These are phyloP conservation scores for Epicauta chinensis DNA, from an alignment of 1,140 invertebrate species.

Conservation along the genomic window DNA sequence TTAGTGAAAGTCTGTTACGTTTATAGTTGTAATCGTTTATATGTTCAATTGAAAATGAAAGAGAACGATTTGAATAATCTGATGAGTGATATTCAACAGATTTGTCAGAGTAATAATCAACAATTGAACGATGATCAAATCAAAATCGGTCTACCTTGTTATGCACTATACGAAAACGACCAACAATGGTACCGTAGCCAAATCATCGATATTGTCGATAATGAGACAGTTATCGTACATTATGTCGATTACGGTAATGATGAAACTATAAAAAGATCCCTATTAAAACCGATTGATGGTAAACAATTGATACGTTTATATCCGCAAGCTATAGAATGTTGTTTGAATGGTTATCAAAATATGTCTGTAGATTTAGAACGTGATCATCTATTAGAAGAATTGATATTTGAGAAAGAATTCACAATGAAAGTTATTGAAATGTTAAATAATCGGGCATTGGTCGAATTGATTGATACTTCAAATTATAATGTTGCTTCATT, in stretches of 20 bases:
- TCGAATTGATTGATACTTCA: slow-evolving; percentile 47
- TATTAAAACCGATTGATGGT: slow-evolving; percentile 56
- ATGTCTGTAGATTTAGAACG: slow-evolving; percentile 38
- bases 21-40: slow-evolving; percentile 63
- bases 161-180: slow-evolving; percentile 65
- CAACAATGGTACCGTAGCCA: slow-evolving; percentile 65
- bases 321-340: slow-evolving; percentile 71
- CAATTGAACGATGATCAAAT: slow-evolving; percentile 27
- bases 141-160: slow-evolving; percentile 57
- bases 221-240: slow-evolving; percentile 48
- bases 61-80: slow-evolving; percentile 49
- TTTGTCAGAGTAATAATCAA: neutral
- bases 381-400: slow-evolving; percentile 43
- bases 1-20: slow-evolving; percentile 62
- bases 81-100: slow-evolving; percentile 47
- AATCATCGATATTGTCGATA: slow-evolving; percentile 46
- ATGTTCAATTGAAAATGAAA: slow-evolving; percentile 58
- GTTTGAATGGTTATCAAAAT: slow-evolving; percentile 51
- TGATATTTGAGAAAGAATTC: slow-evolving; percentile 47
- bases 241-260: slow-evolving; percentile 81
- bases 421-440: slow-evolving; percentile 51
- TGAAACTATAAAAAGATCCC: slow-evolving; percentile 51
- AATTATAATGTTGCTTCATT: slow-evolving; percentile 36
- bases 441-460: slow-evolving; percentile 43
- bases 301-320: slow-evolving; percentile 56